These are phyloP conservation scores for Auanema freiburgensis DNA, from an alignment of 2,888 invertebrate genomes.

Conservation along the genomic window DNA sequence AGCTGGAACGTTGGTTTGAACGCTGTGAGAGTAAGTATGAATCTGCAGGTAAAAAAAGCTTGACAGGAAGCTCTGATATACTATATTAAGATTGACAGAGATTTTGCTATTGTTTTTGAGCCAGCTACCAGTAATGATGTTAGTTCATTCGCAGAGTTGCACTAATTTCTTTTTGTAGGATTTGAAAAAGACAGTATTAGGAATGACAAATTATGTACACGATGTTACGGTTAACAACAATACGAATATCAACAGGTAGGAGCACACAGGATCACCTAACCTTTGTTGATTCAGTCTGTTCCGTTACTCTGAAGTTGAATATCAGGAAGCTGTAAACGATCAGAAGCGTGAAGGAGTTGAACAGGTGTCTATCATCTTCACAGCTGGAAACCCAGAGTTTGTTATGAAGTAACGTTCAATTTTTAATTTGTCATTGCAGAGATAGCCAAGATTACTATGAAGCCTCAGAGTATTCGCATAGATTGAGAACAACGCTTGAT, in stretches of 20 bases:
- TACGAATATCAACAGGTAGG: slow-evolving; percentile 35
- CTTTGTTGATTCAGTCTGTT: slow-evolving; percentile 30
- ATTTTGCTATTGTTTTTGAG: slow-evolving; percentile 28
- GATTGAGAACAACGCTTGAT: slow-evolving; percentile 29
- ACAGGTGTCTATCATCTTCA: slow-evolving; percentile 39
- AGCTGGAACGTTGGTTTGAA: slow-evolving; percentile 41
- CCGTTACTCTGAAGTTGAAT: slow-evolving; percentile 39
- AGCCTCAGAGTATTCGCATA: slow-evolving; percentile 41
- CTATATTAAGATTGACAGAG: slow-evolving; percentile 13
- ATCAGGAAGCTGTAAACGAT: slow-evolving; percentile 2
- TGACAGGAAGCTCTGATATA: background rate
- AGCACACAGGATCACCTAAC: background rate
- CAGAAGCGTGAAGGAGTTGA: slow-evolving; percentile 32
- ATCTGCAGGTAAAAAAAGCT: slow-evolving; percentile 33
- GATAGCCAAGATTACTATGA: slow-evolving; percentile 45
- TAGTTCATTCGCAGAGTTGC: background rate
- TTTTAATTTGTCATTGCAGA: slow-evolving; percentile 22
- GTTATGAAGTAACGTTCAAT: background rate
- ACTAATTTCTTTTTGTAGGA: background rate
- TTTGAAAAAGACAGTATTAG: slow-evolving; percentile 28
- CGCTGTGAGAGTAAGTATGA: slow-evolving; percentile 43
- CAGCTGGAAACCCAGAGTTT: slow-evolving; percentile 40
- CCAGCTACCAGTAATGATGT: slow-evolving; percentile 10
- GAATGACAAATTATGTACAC: slow-evolving; percentile 35
- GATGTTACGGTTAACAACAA: slow-evolving; percentile 40